Evolutionary conservation across 2,888 invertebrate species (phyloP).

Genomic region (Cephus spinipes): DNA sequence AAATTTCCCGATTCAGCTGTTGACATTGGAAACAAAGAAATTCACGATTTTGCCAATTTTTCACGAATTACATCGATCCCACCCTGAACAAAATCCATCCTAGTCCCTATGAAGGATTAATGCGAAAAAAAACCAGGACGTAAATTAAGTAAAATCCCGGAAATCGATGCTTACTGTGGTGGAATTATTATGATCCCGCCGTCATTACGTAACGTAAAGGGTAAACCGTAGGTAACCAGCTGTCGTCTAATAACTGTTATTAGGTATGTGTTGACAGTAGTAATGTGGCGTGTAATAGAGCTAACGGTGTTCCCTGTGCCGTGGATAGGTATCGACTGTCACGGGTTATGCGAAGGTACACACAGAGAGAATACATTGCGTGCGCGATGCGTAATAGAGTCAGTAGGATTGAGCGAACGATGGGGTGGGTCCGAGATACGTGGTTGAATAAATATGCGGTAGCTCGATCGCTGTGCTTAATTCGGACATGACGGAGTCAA

Average conservation of each 20-base stretch:
- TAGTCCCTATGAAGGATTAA: neutral
- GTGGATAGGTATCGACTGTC: conserved; percentile 30
- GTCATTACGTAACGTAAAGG: conserved; percentile 26
- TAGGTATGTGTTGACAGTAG: conserved; percentile 59
- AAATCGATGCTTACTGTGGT: neutral
- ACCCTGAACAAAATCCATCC: neutral
- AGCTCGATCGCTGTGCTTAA: conserved; percentile 20
- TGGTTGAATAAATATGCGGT: neutral
- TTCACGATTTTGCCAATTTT: neutral
- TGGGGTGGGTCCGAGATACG: neutral
- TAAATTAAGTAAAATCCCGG: neutral
- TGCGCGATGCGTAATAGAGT: conserved; percentile 4
- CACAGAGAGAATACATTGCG: conserved; percentile 18
- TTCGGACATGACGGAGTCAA: conserved; percentile 44
- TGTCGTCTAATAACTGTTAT: conserved; percentile 60
- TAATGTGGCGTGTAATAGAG: conserved; percentile 54
- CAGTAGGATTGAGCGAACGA: neutral
- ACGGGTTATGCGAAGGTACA: conserved; percentile 30
- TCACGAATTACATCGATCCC: neutral
- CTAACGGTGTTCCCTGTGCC: neutral
- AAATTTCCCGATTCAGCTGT: neutral
- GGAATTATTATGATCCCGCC: conserved; percentile 7
- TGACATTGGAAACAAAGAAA: neutral
- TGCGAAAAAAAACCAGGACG: neutral
- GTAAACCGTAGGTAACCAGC: conserved; percentile 32